Evolutionary conservation across 2,113 vertebrate genomes (phyloP), one percentile per base, ranked within the genome.

Genomic region (Nibea albiflora): DNA sequence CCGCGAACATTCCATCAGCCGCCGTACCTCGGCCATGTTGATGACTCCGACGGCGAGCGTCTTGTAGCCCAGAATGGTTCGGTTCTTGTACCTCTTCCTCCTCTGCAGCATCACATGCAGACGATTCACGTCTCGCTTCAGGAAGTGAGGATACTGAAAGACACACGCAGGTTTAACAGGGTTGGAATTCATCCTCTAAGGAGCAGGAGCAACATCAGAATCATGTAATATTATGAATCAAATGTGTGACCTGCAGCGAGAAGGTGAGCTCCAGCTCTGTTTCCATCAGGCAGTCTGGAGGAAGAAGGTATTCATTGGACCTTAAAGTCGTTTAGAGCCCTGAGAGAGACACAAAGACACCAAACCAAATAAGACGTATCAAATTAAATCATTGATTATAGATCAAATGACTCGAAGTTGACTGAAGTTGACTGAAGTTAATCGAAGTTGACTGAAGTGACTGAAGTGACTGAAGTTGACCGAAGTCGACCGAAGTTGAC

Each of bases 191-290:
- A 17, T 58, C 56, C 26, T 58, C 24, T 31, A 26, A 11, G 26
- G 57, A 31, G 26, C 57, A 31, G 57, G 56, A 56, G n/a, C n/a
- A n/a, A n/a, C n/a, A 35, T 35, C 31, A 35, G 31, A 35, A 35
- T 35, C 6, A 6, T 6, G 31, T 35, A 7, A 22, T 2, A 1
- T 42, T n/a, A 14, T 22, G 26, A 26, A 16, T 20, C 3, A 5
- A 12, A 35, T 10, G 8, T 47, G 1, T 22, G 24, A 57, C 94
- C 94, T 95, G 94, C 66, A 95, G 84, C 0, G 94, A 94, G 87
- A 95, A 95, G 31, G 86, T 95, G 56, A 95, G 92, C 88, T 94
- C 92, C 87, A 95, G 92, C 10, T 94, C 92, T 0, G 94, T 94
- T 74, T 95, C 94, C 92, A 95, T 94, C 69, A 94, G 78, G 1